Evolutionary conservation across 2,888 invertebrate species (phyloP).

Genomic region (Periphyllus acericola): DNA sequence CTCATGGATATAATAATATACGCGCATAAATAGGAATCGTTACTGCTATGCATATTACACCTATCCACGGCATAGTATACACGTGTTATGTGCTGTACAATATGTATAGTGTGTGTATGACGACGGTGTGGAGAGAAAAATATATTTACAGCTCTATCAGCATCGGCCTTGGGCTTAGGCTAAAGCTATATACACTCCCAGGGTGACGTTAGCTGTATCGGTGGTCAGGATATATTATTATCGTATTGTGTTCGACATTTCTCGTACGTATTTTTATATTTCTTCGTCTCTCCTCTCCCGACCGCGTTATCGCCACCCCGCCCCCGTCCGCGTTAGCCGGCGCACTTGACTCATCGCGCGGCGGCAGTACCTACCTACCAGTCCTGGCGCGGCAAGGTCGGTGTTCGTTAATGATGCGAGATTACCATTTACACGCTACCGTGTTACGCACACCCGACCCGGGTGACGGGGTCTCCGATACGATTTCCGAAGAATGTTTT

Average conservation of each 20-base stretch:
- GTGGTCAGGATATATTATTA: no score
- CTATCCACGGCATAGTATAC: no score
- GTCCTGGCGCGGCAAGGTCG: constrained; percentile 28
- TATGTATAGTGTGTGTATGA: no score
- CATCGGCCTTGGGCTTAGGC: constrained; percentile 29
- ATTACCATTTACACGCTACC: constrained; percentile 51
- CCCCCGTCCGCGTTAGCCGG: neutral
- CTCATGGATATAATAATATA: no score
- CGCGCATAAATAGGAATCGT: no score
- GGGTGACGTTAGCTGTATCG: constrained; percentile 28
- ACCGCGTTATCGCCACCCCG: neutral
- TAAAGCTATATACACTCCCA: constrained; percentile 37
- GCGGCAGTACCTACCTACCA: neutral
- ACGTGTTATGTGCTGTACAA: no score
- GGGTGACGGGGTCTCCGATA: constrained; percentile 12
- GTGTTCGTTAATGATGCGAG: constrained; percentile 38
- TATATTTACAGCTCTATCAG: constrained; percentile 7
- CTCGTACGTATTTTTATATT: neutral
- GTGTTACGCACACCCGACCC: constrained; percentile 7
- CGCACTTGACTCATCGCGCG: constrained; percentile 32
- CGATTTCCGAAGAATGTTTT: constrained; percentile 38
- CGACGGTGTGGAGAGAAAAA: neutral
- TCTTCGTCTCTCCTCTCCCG: neutral
- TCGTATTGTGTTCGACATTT: constrained; percentile 1
- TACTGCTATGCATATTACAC: neutral